Percentiles rank a stretch among this genome's conserved stretches.
These are phyloP conservation scores for Mixornis gularis DNA, from an alignment of 2,113 vertebrate species.

Conservation along the genomic window DNA sequence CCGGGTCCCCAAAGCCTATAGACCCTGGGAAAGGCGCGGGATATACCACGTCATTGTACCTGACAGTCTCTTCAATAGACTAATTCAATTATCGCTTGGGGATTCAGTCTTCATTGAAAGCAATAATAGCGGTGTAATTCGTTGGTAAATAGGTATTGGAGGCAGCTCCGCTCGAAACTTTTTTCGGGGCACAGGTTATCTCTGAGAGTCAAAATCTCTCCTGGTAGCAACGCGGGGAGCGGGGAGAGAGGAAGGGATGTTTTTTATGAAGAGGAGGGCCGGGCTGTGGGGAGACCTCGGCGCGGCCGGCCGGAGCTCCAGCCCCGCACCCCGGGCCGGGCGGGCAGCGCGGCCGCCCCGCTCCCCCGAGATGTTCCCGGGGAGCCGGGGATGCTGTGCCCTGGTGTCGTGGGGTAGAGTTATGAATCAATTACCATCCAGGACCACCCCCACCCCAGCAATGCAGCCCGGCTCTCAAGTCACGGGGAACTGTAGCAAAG, in stretches of 20 bases:
- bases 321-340: neutral
- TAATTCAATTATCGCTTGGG: slow-evolving; percentile 77
- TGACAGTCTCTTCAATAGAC: slow-evolving; percentile 79
- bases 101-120: slow-evolving; percentile 73
- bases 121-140: slow-evolving; percentile 60
- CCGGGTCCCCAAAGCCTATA: slow-evolving; percentile 82
- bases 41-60: slow-evolving; percentile 78
- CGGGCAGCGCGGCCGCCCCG: neutral
- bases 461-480: neutral
- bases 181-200: neutral
- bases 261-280: neutral
- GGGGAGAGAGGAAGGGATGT: neutral
- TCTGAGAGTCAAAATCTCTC: neutral
- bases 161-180: slow-evolving; percentile 5
- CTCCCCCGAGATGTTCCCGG: neutral
- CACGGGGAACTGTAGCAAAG: neutral
- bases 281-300: neutral
- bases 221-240: neutral
- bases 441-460: neutral
- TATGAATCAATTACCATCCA: neutral
- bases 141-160: slow-evolving; percentile 55
- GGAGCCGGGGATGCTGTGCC: neutral
- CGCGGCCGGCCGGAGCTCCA: neutral
- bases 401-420: neutral
- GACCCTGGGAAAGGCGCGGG: slow-evolving; percentile 77